A percentile compares a stretch with the other conserved stretches of the same genome.
These are phyloP conservation scores for Ischnura elegans DNA, from an alignment of 2,888 invertebrate genomes.

Conservation along the genomic window DNA sequence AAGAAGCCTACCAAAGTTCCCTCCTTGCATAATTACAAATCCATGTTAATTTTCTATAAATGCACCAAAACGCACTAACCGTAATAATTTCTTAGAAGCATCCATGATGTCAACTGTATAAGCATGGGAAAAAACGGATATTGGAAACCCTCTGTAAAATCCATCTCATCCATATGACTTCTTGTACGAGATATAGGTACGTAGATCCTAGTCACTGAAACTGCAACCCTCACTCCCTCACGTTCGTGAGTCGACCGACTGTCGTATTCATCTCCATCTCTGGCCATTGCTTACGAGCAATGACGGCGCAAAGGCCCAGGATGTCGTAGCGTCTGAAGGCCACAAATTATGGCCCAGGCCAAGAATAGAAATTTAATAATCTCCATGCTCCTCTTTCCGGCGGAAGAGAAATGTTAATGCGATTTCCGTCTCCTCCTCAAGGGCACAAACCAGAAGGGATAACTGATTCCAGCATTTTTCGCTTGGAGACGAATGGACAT, in stretches of 20 bases:
- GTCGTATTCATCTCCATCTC: not conserved
- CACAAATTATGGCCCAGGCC: slow-evolving; percentile 53
- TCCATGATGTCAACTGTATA: too few relatives aligned
- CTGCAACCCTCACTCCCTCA: not conserved
- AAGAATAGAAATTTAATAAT: slow-evolving; percentile 59
- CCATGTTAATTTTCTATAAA: too few relatives aligned
- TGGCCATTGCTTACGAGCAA: slow-evolving; percentile 24
- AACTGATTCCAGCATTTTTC: slow-evolving; percentile 32
- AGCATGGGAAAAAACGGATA: too few relatives aligned
- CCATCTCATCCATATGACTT: too few relatives aligned
- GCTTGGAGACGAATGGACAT: slow-evolving; percentile 5
- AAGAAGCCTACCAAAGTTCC: too few relatives aligned
- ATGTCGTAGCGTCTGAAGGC: slow-evolving; percentile 14
- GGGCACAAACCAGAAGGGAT: not conserved
- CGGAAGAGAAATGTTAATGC: slow-evolving; percentile 44
- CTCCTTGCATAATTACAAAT: too few relatives aligned
- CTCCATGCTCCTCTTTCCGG: slow-evolving; percentile 37
- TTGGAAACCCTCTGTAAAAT: too few relatives aligned
- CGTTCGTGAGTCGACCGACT: slow-evolving; percentile 39
- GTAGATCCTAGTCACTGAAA: not conserved
- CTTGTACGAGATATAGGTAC: too few relatives aligned
- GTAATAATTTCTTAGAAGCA: too few relatives aligned
- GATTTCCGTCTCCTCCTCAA: not conserved
- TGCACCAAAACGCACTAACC: too few relatives aligned
- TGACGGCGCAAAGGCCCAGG: not conserved